Conservation (phyloP, 2,113 vertebrate genomes). For the Mustela lutreola region DNA sequence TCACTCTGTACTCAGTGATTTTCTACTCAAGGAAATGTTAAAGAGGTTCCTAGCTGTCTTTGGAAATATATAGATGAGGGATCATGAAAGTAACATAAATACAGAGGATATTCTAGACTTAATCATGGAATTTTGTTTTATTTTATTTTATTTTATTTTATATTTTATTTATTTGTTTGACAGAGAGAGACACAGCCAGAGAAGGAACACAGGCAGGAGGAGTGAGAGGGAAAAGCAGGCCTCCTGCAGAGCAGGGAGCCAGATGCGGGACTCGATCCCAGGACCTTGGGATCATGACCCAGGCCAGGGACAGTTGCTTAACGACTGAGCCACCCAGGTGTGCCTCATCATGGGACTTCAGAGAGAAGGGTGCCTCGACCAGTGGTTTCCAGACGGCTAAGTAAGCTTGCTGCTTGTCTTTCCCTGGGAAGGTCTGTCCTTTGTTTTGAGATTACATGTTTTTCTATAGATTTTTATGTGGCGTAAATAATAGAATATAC, state of each 20-base stretch:
- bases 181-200: no score
- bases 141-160: no score
- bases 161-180: no score
- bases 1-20: background rate
- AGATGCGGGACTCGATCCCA: no score
- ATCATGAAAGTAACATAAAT: constrained; percentile 33
- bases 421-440: constrained; percentile 23
- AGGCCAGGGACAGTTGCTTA: no score
- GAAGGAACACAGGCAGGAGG: no score
- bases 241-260: no score
- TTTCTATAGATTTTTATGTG: background rate
- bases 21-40: background rate
- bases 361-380: background rate
- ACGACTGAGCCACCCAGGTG: no score
- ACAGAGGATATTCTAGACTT: constrained; percentile 23
- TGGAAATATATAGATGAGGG: constrained; percentile 27
- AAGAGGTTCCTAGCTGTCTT: constrained; percentile 51
- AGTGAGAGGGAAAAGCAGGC: no score
- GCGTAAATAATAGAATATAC: background rate
- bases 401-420: background rate
- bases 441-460: constrained; percentile 10
- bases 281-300: no score
- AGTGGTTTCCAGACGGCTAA: constrained; percentile 36
- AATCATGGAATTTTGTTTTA: constrained; percentile 15
- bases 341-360: constrained; percentile 13